A percentile compares a stretch with the other conserved stretches of the same genome.
phyloP scores from a whole-genome alignment of 2,113 vertebrate genomes.

The Austrofundulus limnaeus region DNA sequence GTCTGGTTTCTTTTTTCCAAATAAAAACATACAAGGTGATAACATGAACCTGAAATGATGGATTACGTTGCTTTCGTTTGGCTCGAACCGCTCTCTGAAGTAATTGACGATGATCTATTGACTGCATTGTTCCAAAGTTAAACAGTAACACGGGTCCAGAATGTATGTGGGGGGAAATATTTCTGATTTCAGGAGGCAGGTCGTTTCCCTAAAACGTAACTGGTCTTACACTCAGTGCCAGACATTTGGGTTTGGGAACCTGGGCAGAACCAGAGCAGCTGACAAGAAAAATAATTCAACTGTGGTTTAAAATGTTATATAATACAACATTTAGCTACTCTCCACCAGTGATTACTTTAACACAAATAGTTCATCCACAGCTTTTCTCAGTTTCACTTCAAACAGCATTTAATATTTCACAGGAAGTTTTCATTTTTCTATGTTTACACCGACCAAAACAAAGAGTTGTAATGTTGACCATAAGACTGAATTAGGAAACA shows the following conservation, averaged over 20 bases:
- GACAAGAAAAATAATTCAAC: conserved; percentile 35
- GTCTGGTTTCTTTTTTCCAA: conserved; percentile 10
- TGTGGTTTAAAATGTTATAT: conserved; percentile 25
- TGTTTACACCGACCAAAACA: conserved; percentile 15
- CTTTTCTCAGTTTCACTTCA: conserved; percentile 36
- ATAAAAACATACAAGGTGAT: conserved; percentile 24
- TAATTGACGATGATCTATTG: conserved; percentile 3
- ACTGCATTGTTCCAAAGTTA: conserved; percentile 20
- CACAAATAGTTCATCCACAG: conserved; percentile 37
- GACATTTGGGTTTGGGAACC: conserved; percentile 17
- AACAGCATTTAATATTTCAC: conserved; percentile 23
- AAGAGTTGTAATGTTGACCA: conserved; percentile 11
- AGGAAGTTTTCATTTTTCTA: conserved; percentile 40
- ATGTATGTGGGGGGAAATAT: not conserved
- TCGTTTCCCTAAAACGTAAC: conserved; percentile 5
- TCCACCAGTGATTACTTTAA: conserved; percentile 45
- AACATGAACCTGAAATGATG: conserved; percentile 15
- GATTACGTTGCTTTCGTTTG: conserved; percentile 12
- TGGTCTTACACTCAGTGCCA: conserved; percentile 4
- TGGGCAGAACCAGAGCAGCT: conserved; percentile 32
- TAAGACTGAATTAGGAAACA: not conserved
- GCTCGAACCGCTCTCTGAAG: conserved; percentile 1
- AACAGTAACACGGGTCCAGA: conserved; percentile 6
- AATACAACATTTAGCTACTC: conserved; percentile 47
- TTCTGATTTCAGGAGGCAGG: conserved; percentile 3